Evolutionary conservation across 2,113 vertebrate species (phyloP), one percentile per base, ranked within the genome.

Genomic region (Ageneiosus marmoratus): DNA sequence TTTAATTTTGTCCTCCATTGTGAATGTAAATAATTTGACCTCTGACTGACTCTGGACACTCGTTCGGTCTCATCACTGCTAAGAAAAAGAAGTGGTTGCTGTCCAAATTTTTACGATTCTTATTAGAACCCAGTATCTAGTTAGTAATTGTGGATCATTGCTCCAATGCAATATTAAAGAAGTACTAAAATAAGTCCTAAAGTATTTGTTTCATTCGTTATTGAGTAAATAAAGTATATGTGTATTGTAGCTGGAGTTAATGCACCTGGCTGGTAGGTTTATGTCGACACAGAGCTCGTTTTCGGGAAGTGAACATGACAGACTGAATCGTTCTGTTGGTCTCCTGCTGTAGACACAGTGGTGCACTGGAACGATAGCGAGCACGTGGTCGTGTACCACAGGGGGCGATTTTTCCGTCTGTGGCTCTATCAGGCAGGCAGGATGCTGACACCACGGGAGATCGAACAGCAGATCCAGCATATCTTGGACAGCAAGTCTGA

Each of bases 391-490:
- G 96, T 96, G 4, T 94, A 96, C 90, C 96, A 98, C 90, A 92
- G 87, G 34, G 96, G 96, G 22, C 95, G 96, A 27, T 97, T 95
- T 89, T 98, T 95, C 84, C 94, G 94, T 0, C 89, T 98, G 32
- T 92, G 87, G 80, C 90, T 96, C 16, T 96, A 97, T 88, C 89
- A 92, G 8, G 92, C 93, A 0, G 95, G 95, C 56, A 89, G 92
- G 63, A 90, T 97, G 79, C 93, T 97, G 22, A 91, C 90, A 11
- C 95, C 96, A 0, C 87, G 95, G 16, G 95, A 96, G 85, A 94
- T 97, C 13, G 95, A 98, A 89, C 92, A 93, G 62, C 96, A 98
- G 84, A 93, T 98, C 75, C 96, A 98, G 88, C 88, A 88, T 24
- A 97, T 97, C 85, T 90, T 98, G 2, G 94, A 95, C 1, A 94